These are phyloP conservation scores for Numenius phaeopus DNA, from an alignment of 2,797 vertebrate genomes.

Conservation along the genomic window DNA sequence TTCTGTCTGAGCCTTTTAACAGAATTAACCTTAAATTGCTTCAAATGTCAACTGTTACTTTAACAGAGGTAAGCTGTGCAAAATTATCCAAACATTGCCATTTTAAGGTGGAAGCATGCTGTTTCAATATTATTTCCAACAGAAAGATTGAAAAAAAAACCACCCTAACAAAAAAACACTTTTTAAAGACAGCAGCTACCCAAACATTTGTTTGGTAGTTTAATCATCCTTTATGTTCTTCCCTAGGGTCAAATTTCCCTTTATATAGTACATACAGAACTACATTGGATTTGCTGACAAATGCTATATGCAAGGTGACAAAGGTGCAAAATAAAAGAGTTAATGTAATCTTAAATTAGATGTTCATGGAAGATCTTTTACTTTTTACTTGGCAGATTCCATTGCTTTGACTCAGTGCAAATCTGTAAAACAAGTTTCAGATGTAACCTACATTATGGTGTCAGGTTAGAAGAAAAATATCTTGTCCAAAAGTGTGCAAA, in stretches of 20 bases:
- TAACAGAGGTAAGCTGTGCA: neutral
- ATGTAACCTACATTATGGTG: neutral
- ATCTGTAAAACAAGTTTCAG: slow-evolving; percentile 30
- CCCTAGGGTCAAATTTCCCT: slow-evolving; percentile 29
- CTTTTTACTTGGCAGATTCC: slow-evolving; percentile 3
- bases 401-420: slow-evolving; percentile 23
- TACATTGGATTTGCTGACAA: slow-evolving; percentile 32
- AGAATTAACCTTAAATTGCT: neutral
- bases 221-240: slow-evolving; percentile 50
- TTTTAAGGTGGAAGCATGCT: neutral
- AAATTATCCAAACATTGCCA: neutral
- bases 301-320: neutral
- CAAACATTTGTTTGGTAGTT: slow-evolving; percentile 13
- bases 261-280: neutral
- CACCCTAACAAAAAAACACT: neutral
- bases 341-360: neutral
- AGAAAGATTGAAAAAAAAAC: neutral
- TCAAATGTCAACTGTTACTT: neutral
- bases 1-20: neutral
- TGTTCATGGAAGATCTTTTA: neutral
- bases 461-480: slow-evolving; percentile 8
- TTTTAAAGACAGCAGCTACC: slow-evolving; percentile 51
- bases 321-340: slow-evolving; percentile 17
- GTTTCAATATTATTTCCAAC: neutral
- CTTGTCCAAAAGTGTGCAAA: slow-evolving; percentile 26